Conservation (phyloP, 2,797 vertebrate species). For the Urocyon cinereoargenteus region DNA sequence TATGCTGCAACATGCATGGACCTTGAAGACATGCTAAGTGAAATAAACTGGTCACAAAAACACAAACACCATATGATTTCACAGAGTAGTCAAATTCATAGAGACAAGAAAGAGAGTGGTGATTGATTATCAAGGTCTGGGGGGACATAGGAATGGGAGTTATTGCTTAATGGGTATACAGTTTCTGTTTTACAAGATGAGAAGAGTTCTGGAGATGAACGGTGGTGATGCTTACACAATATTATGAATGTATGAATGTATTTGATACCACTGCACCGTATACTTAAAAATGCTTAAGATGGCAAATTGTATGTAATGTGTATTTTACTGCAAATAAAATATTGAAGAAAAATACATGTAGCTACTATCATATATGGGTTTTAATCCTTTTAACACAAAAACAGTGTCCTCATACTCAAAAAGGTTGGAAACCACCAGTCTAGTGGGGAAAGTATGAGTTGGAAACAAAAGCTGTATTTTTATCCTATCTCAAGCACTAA, state of each 20-base stretch:
- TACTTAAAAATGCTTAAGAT: neutral
- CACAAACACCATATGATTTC: neutral
- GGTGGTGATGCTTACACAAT: neutral
- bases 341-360: neutral
- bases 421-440: neutral
- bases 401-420: constrained; percentile 66
- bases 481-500: neutral
- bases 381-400: constrained; percentile 3
- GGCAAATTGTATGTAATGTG: neutral
- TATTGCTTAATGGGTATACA: neutral
- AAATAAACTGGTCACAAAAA: neutral
- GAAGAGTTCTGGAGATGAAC: neutral
- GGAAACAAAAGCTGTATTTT: neutral
- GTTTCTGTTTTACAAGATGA: neutral
- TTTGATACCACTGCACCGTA: neutral
- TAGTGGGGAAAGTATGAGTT: neutral
- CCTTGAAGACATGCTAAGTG: neutral
- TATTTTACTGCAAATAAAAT: neutral
- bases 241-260: neutral
- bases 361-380: neutral
- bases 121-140: neutral
- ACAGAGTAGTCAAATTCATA: neutral
- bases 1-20: neutral
- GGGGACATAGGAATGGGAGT: neutral
- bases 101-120: neutral